phyloP scores from a whole-genome alignment of 2,888 invertebrate species.

The Sinohyriopsis cumingii region DNA sequence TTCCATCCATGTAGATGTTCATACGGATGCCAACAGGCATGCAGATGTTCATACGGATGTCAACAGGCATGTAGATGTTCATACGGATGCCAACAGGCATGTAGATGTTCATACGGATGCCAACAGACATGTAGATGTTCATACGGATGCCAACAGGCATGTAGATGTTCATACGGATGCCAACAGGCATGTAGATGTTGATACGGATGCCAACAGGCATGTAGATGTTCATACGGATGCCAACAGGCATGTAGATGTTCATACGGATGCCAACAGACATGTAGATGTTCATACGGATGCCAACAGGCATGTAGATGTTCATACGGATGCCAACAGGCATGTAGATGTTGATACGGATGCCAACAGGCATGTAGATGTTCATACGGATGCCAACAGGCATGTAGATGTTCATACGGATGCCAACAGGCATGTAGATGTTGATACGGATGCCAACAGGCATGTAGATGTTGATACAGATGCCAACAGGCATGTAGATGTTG shows the following conservation, averaged over 20 bases:
- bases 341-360: slow-evolving; percentile 44
- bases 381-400: slow-evolving; percentile 32
- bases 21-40: slow-evolving; percentile 32
- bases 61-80: slow-evolving; percentile 29
- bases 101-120: slow-evolving; percentile 44
- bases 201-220: slow-evolving; percentile 32
- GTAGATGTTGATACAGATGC: slow-evolving; percentile 44
- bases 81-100: slow-evolving; percentile 32
- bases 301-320: slow-evolving; percentile 29
- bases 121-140: slow-evolving; percentile 28
- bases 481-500: slow-evolving; percentile 29
- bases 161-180: slow-evolving; percentile 44
- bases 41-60: slow-evolving; percentile 44
- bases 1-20: slow-evolving; percentile 42
- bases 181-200: slow-evolving; percentile 29
- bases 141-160: slow-evolving; percentile 32
- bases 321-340: slow-evolving; percentile 32
- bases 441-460: slow-evolving; percentile 32
- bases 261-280: slow-evolving; percentile 32
- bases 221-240: slow-evolving; percentile 44
- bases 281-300: slow-evolving; percentile 44
- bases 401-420: slow-evolving; percentile 44
- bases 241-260: slow-evolving; percentile 29
- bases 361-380: slow-evolving; percentile 29
- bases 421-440: slow-evolving; percentile 29